Base-by-base conservation (phyloP, 1,140 invertebrate species). In the Marisa cornuarietis region DNA sequence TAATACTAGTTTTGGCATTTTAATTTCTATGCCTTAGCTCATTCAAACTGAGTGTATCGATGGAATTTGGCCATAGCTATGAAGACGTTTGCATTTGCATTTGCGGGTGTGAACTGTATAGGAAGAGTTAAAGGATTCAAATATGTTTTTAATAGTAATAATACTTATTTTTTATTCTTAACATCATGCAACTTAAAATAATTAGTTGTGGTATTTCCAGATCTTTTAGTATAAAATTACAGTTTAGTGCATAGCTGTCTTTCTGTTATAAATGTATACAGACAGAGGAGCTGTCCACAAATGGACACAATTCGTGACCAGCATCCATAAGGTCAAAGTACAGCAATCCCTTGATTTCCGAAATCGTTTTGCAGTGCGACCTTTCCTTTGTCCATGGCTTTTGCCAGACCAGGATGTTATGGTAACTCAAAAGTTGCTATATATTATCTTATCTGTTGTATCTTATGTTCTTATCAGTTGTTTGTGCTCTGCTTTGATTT, bases 341-440 rank as follows among this genome's bases (percentile, higher is more conserved):
- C 54, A 85, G n/a, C 82, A 87, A 54, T 84, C 85, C 16, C 24
- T 88, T 7, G 87, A 88, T 68, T 88, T 88, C 72, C 81, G 87
- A 22, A 88, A 88, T 68, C 82, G 86, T 73, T 88, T 88, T 84
- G 86, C 87, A 31, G 84, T 84, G 52, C 74, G 84, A 74, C 85
- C 87, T 18, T 88, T 84, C 75, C 49, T 88, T 10, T 87, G 87
- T 79, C 74, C 81, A 24, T 81, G 84, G 42, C 74, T 87, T 20
- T 69, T 84, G 11, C 61, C 68, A 18, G 61, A 83, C 13, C 83
- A 85, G 22, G 80, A 85, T 26, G 79, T 87, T 26, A 78, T 85
- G 78, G 87, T 88, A 81, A 78, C 81, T 76, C 71, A 58, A 58
- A 58, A 6, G 54, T 58, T 58, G 1, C 54, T 58, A 1, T 58